Conservation (phyloP, 2,888 invertebrate species). For the Pyrochroa serraticornis region DNA sequence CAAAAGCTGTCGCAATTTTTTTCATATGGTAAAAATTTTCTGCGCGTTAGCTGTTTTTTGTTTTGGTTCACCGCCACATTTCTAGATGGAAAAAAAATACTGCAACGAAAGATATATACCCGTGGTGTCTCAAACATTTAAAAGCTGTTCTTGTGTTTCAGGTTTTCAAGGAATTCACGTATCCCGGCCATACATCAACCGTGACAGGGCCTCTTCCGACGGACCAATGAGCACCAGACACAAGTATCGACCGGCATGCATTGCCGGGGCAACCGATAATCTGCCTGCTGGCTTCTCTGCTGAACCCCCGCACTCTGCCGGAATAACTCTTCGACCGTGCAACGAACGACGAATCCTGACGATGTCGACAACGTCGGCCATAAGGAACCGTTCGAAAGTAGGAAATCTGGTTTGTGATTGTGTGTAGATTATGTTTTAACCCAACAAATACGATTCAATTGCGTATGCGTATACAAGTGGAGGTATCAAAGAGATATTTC, state of each 20-base stretch:
- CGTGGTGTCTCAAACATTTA: neutral
- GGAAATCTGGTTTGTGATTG: no score
- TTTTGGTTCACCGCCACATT: no score
- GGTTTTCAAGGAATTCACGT: constrained; percentile 22
- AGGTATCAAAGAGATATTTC: no score
- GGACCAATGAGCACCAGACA: constrained; percentile 49
- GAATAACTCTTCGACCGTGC: constrained; percentile 4
- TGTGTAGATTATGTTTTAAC: no score
- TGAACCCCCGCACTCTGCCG: constrained; percentile 13
- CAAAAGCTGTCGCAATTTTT: no score
- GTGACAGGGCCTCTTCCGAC: constrained; percentile 43
- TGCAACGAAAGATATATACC: neutral
- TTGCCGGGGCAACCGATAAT: constrained; percentile 46
- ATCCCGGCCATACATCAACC: constrained; percentile 42
- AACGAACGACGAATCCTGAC: neutral
- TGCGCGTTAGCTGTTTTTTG: no score
- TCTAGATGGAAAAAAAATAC: neutral
- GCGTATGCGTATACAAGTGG: no score
- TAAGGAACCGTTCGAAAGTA: no score
- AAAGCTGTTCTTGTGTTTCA: constrained; percentile 28
- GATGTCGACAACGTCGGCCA: neutral
- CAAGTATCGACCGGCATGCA: constrained; percentile 49
- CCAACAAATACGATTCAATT: no score
- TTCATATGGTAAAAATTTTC: no score
- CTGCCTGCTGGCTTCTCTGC: constrained; percentile 22